Conservation (phyloP, 2,888 invertebrate genomes). For the Heliconius cydno region DNA sequence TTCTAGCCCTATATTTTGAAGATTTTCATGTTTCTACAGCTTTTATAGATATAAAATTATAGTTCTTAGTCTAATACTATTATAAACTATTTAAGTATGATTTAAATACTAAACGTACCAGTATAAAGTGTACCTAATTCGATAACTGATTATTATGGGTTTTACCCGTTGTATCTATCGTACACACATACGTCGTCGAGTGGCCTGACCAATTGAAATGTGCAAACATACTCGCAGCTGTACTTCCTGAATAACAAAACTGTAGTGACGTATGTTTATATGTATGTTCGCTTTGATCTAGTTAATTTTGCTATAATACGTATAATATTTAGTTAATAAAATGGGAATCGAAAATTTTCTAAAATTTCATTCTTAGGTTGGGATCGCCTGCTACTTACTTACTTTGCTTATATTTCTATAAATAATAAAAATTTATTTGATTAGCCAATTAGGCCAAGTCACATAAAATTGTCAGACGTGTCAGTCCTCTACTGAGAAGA, state of each 20-base stretch:
- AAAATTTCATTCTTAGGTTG: not conserved
- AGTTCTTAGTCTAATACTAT: no score
- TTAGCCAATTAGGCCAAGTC: not conserved
- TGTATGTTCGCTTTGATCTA: constrained; percentile 3
- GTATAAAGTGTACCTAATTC: constrained; percentile 2
- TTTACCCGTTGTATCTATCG: constrained; percentile 23
- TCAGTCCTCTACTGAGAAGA: not conserved
- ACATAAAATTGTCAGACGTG: not conserved
- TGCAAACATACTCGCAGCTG: constrained; percentile 2
- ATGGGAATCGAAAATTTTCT: no score
- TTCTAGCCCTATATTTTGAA: no score
- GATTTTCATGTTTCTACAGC: no score
- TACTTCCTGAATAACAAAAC: constrained; percentile 30
- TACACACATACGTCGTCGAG: not conserved
- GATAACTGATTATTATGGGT: constrained; percentile 26
- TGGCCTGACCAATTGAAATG: constrained; percentile 19
- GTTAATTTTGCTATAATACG: not conserved
- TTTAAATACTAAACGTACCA: not conserved
- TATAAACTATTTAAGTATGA: not conserved
- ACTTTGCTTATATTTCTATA: not conserved
- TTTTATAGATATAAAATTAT: no score
- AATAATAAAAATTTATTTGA: not conserved
- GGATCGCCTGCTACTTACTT: not conserved
- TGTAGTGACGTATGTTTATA: not conserved
- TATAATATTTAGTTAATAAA: not conserved